phyloP scores from a whole-genome alignment of 2,113 vertebrate genomes.

The Rhynchopsitta pachyrhyncha region DNA sequence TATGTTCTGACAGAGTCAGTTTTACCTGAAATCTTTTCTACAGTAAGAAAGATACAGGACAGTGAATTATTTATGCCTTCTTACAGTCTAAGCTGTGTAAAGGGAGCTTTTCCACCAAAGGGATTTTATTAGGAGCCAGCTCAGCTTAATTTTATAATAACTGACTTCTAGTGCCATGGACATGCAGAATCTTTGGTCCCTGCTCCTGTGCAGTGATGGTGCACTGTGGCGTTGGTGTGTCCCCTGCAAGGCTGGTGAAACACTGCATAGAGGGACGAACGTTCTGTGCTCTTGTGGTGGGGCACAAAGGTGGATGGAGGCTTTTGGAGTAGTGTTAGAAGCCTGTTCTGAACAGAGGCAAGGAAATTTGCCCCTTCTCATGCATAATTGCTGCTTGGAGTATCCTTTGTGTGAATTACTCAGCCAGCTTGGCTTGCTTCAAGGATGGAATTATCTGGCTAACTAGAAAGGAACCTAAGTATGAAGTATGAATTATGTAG shows the following conservation, averaged over 20 bases:
- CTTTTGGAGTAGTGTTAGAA: not conserved
- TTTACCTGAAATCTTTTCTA: not conserved
- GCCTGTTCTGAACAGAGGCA: not conserved
- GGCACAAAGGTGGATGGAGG: not conserved
- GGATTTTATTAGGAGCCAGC: not conserved
- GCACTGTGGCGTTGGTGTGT: not conserved
- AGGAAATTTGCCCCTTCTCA: not conserved
- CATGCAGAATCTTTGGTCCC: not conserved
- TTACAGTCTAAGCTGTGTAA: not conserved
- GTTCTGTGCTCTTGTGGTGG: not conserved
- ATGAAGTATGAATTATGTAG: not conserved
- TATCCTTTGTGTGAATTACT: not conserved
- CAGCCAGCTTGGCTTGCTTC: not conserved
- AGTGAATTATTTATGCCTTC: constrained; percentile 2
- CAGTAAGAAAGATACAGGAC: not conserved
- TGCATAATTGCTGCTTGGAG: not conserved
- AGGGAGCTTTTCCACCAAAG: not conserved
- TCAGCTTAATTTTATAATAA: not conserved
- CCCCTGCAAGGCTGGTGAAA: not conserved
- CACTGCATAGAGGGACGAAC: not conserved
- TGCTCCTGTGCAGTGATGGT: not conserved
- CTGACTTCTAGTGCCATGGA: not conserved
- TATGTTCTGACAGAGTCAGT: not conserved
- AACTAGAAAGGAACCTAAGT: not conserved
- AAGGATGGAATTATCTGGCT: not conserved